These are phyloP conservation scores for Barnardius zonarius DNA, from an alignment of 2,113 vertebrate species.

Conservation along the genomic window DNA sequence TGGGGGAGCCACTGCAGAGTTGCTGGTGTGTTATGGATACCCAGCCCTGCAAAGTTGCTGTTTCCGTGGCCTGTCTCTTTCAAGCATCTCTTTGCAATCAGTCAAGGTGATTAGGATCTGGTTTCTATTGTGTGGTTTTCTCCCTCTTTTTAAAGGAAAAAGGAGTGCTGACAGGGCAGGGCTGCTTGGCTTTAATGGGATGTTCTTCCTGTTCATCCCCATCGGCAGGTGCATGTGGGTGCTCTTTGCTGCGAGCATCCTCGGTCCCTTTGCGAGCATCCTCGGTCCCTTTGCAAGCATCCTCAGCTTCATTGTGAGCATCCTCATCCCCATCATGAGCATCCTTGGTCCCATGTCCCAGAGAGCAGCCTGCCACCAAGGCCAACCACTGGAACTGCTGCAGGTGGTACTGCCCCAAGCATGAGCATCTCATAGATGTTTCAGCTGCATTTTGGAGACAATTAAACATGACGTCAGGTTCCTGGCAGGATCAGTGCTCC, in stretches of 20 bases:
- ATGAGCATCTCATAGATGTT: neutral
- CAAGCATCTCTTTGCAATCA: neutral
- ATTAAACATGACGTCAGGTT: neutral
- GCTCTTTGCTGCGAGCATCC: neutral
- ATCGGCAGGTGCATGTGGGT: fast-evolving
- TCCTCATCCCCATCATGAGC: neutral
- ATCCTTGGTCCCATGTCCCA: fast-evolving
- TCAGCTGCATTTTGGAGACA: neutral
- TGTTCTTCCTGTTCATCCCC: neutral
- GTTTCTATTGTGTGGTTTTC: neutral
- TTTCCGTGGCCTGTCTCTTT: neutral
- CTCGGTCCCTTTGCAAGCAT: neutral
- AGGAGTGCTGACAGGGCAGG: neutral
- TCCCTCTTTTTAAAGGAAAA: neutral
- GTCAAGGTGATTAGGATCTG: fast-evolving
- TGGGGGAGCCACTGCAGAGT: fast-evolving
- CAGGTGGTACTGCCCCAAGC: neutral
- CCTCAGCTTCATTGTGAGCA: neutral
- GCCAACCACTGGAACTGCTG: fast-evolving
- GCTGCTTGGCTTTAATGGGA: neutral
- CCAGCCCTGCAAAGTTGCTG: fast-evolving
- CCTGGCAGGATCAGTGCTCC: fast-evolving
- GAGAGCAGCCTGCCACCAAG: neutral
- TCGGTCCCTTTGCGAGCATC: neutral
- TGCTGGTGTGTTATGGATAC: fast-evolving